These are phyloP conservation scores for Entomobrya proxima DNA, from an alignment of 2,888 invertebrate genomes.

Conservation along the genomic window DNA sequence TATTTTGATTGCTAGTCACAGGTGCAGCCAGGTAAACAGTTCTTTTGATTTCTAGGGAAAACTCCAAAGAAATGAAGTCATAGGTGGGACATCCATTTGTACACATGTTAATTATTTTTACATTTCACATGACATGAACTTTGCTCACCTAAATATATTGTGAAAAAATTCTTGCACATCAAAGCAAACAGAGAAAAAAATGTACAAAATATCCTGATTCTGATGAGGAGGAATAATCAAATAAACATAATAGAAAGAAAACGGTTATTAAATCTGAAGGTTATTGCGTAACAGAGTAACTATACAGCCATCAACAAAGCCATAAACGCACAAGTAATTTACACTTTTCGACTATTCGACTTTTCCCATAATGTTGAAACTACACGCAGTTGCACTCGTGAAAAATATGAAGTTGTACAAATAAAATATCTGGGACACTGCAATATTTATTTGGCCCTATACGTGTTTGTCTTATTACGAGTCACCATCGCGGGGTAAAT, in stretches of 20 bases:
- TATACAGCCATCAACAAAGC: conserved; percentile 36
- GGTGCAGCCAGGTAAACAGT: no score
- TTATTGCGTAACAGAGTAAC: conserved; percentile 55
- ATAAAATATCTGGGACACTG: conserved; percentile 58
- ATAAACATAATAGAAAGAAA: neutral
- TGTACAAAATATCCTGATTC: conserved; percentile 1
- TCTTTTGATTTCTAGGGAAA: no score
- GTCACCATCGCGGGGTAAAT: neutral
- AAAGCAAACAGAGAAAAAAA: conserved; percentile 1
- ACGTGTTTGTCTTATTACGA: neutral
- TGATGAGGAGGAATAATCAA: neutral
- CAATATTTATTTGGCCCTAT: neutral
- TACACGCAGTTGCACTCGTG: neutral
- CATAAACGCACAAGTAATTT: conserved; percentile 13
- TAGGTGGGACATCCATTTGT: no score
- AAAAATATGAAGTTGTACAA: conserved; percentile 16
- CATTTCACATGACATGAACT: neutral
- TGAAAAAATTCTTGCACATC: neutral
- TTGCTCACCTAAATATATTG: neutral
- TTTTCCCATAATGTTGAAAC: conserved; percentile 36
- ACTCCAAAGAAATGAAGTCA: no score
- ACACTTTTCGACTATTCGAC: no score
- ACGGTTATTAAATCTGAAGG: conserved; percentile 51
- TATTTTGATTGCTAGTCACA: no score
- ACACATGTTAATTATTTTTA: no score